Evolutionary conservation across 2,888 invertebrate genomes (phyloP).

Genomic region (Andrena chrysosceles): DNA sequence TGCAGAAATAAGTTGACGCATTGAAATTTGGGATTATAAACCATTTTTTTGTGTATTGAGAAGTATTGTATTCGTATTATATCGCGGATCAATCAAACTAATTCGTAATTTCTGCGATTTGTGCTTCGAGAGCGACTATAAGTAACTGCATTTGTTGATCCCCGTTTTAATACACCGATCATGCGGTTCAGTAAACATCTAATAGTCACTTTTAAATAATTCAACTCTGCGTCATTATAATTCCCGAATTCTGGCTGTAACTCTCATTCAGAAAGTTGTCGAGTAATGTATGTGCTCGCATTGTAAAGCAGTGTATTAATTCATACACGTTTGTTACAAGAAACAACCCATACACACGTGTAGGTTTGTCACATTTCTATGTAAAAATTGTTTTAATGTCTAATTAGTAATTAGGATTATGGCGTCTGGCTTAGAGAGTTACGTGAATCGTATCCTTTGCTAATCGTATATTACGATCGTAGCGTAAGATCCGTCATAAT

Average conservation of each 20-base stretch:
- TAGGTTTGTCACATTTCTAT: slow-evolving; percentile 31
- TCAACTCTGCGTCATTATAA: not conserved
- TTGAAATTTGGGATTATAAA: not conserved
- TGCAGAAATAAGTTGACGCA: not conserved
- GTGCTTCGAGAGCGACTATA: slow-evolving; percentile 5
- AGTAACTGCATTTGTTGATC: slow-evolving; percentile 5
- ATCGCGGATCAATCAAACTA: not conserved
- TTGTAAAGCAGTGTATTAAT: not conserved
- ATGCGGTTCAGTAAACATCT: not conserved
- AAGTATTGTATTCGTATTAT: not conserved
- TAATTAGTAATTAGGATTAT: slow-evolving; percentile 84
- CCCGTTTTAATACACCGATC: not conserved
- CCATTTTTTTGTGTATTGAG: not conserved
- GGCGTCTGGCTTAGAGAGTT: slow-evolving; percentile 94
- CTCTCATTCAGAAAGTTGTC: not conserved
- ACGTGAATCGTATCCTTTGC: slow-evolving; percentile 92
- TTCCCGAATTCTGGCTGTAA: not conserved
- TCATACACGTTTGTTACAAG: not conserved
- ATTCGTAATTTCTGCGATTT: not conserved
- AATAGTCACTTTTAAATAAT: slow-evolving; percentile 13
- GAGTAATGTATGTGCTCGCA: not conserved
- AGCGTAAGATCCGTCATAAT: slow-evolving; percentile 4
- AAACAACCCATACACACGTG: not conserved
- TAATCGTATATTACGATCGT: not conserved
- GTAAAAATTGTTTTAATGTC: slow-evolving; percentile 36